Conservation (phyloP, 1,140 invertebrate genomes). For the Heliconius congener region DNA sequence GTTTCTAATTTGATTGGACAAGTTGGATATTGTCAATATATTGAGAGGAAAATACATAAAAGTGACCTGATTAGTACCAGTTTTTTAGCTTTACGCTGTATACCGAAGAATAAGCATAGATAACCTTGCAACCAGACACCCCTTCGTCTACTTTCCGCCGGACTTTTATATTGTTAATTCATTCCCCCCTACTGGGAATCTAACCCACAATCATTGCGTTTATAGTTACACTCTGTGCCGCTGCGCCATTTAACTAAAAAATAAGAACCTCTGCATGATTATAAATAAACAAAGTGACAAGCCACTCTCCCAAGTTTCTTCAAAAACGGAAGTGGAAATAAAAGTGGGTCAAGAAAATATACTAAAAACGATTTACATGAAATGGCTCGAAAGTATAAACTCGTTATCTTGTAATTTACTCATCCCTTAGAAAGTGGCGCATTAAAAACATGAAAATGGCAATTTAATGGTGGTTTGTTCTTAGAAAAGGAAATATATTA, state of each 20-base stretch:
- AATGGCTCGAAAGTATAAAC: not conserved
- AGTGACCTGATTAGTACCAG: too few species aligned
- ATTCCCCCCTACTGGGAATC: too few species aligned
- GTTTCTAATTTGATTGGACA: too few species aligned
- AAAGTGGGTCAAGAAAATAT: not conserved
- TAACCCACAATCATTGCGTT: too few species aligned
- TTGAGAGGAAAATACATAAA: too few species aligned
- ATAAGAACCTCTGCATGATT: too few species aligned
- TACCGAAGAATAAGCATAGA: not conserved
- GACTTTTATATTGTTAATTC: too few species aligned
- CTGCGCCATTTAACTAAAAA: too few species aligned
- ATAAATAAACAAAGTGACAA: too few species aligned
- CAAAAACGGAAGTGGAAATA: not conserved
- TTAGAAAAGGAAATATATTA: not conserved
- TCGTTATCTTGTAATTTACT: not conserved
- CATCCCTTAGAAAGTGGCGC: not conserved
- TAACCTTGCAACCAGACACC: not conserved
- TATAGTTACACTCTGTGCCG: too few species aligned
- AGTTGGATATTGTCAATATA: too few species aligned
- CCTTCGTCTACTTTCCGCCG: not conserved
- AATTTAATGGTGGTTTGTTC: constrained; percentile 7
- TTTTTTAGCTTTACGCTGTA: not conserved
- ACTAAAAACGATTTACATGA: not conserved
- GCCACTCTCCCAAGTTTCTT: too few species aligned
- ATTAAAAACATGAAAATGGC: not conserved